Conservation (phyloP, 1,140 invertebrate species). For the Drosophila grimshawi region DNA sequence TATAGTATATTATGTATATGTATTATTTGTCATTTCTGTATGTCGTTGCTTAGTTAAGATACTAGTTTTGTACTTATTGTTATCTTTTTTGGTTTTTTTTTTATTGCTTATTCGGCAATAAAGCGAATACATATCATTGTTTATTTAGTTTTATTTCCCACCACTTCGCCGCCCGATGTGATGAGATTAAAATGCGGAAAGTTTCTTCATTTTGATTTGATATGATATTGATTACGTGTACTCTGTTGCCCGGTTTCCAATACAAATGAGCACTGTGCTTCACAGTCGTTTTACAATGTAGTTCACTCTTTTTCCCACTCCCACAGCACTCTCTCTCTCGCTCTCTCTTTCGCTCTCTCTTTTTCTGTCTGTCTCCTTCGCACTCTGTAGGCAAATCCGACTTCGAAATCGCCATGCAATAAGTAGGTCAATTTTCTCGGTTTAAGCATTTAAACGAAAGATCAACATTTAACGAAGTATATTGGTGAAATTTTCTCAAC, state of each 20-base stretch:
- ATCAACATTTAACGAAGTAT: constrained; percentile 60
- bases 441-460: constrained; percentile 4
- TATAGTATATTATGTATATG: background rate
- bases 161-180: background rate
- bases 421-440: constrained; percentile 40
- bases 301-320: background rate
- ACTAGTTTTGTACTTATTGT: constrained; percentile 33
- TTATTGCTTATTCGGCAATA: constrained; percentile 62
- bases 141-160: constrained; percentile 42
- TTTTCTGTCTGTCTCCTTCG: background rate
- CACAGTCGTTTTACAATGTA: background rate
- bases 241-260: background rate
- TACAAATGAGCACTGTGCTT: background rate
- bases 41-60: constrained; percentile 35
- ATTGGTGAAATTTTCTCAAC: constrained; percentile 72
- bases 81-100: constrained; percentile 30
- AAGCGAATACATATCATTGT: constrained; percentile 76
- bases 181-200: background rate
- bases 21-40: constrained; percentile 19
- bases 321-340: background rate
- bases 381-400: background rate
- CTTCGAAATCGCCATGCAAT: constrained; percentile 19
- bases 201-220: background rate
- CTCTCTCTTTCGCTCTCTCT: background rate
- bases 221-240: background rate